These are phyloP conservation scores for Gambusia holbrooki DNA, from an alignment of 2,113 vertebrate species.

Conservation along the genomic window DNA sequence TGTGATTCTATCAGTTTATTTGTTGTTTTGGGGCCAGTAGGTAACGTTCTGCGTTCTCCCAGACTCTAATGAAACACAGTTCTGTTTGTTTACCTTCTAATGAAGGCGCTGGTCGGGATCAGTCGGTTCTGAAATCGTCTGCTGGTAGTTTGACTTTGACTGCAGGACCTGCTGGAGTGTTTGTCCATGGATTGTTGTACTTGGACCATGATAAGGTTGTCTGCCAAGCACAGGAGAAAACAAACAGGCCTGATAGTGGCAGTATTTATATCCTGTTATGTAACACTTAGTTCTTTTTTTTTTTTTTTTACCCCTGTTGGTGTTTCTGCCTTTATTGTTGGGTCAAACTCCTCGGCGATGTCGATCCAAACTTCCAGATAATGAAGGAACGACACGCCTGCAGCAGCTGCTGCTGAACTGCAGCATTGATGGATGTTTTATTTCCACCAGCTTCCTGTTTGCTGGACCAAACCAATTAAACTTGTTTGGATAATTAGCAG, in stretches of 20 bases:
- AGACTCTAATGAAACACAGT: constrained; percentile 2
- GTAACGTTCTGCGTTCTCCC: neutral
- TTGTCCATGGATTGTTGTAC: constrained; percentile 56
- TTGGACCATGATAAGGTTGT: constrained; percentile 52
- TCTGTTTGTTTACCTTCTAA: constrained; percentile 48
- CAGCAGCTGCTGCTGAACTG: neutral
- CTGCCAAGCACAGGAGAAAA: constrained; percentile 55
- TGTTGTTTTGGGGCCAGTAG: no score
- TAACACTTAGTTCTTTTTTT: constrained; percentile 65
- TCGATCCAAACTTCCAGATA: neutral
- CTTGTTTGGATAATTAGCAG: constrained; percentile 54
- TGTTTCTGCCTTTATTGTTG: constrained; percentile 34
- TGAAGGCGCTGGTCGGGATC: constrained; percentile 17
- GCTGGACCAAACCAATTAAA: constrained; percentile 70
- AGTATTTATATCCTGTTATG: constrained; percentile 77
- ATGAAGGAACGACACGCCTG: neutral
- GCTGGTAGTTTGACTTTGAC: constrained; percentile 42
- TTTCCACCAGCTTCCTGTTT: constrained; percentile 14
- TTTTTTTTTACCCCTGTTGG: constrained; percentile 32
- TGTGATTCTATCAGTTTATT: neutral
- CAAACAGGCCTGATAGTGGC: constrained; percentile 71
- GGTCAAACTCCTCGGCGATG: constrained; percentile 17
- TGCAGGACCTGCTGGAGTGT: constrained; percentile 28
- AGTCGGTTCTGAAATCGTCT: constrained; percentile 9
- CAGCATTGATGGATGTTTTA: constrained; percentile 9